These are phyloP conservation scores for Druceiella hillmani DNA, from an alignment of 2,888 invertebrate species.

Conservation along the genomic window DNA sequence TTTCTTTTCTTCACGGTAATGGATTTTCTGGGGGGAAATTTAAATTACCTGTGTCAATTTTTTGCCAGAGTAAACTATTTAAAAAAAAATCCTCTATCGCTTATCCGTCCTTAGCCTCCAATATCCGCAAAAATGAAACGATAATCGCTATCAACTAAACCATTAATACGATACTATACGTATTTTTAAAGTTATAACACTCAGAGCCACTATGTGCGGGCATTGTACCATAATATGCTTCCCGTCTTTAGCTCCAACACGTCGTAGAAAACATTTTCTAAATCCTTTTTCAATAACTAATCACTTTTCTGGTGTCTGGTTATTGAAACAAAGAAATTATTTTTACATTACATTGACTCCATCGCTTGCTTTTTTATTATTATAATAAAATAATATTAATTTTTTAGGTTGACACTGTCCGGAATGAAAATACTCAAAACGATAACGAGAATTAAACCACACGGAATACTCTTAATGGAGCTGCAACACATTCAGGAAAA, in stretches of 20 bases:
- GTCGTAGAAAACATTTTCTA: conserved; percentile 23
- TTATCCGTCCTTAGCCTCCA: conserved; percentile 24
- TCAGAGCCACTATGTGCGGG: conserved; percentile 21
- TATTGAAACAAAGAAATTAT: conserved; percentile 20
- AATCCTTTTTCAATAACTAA: conserved; percentile 18
- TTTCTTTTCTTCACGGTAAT: no score
- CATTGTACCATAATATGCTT: conserved; percentile 23
- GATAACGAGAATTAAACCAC: no score
- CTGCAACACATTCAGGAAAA: no score
- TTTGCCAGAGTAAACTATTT: conserved; percentile 6
- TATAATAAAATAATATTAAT: no score
- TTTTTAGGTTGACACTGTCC: no score
- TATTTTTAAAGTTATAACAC: conserved; percentile 24
- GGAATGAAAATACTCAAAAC: no score
- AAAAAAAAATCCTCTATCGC: conserved; percentile 23
- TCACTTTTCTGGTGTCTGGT: conserved; percentile 20
- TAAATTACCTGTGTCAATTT: no score
- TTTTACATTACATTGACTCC: no score
- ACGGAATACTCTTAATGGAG: no score
- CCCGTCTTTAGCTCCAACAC: conserved; percentile 23
- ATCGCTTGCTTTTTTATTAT: no score
- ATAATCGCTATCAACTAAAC: conserved; percentile 24
- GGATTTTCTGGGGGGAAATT: no score
- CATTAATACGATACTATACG: conserved; percentile 24
- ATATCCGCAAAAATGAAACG: conserved; percentile 23